These are phyloP conservation scores for Antheraea mylitta DNA, from an alignment of 1,140 invertebrate species.

Conservation along the genomic window DNA sequence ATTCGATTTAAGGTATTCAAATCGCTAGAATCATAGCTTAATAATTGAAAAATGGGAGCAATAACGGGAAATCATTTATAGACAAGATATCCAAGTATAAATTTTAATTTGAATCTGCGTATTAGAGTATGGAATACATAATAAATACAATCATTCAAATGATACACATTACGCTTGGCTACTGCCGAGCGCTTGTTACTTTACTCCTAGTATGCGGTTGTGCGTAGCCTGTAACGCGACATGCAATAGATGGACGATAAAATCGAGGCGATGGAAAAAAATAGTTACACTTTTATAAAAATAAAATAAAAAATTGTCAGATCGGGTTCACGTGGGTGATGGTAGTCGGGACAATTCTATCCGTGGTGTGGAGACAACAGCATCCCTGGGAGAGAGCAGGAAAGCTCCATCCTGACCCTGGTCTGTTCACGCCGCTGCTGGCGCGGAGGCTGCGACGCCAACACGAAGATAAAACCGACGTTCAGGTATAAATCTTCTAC, in stretches of 20 bases:
- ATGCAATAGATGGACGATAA: not conserved
- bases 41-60: too few relatives aligned
- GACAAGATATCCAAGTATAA: too few relatives aligned
- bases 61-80: too few relatives aligned
- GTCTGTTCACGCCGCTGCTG: constrained; percentile 83
- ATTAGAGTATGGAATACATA: too few relatives aligned
- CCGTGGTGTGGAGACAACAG: constrained; percentile 39
- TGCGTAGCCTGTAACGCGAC: not conserved
- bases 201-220: too few relatives aligned
- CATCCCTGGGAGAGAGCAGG: constrained; percentile 49
- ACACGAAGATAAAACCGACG: constrained; percentile 25
- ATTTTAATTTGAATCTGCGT: too few relatives aligned
- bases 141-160: too few relatives aligned
- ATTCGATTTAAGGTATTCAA: too few relatives aligned
- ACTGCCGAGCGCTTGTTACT: too few relatives aligned
- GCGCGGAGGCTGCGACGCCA: constrained; percentile 69
- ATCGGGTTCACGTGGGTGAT: constrained; percentile 55
- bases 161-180: too few relatives aligned
- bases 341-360: constrained; percentile 40
- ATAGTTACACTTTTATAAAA: not conserved
- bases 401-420: constrained; percentile 67
- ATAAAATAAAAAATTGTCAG: constrained; percentile 25
- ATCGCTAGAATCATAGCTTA: too few relatives aligned
- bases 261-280: not conserved
- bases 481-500: constrained; percentile 27